Conservation (phyloP, 2,113 vertebrate genomes). For the Addax nasomaculatus region DNA sequence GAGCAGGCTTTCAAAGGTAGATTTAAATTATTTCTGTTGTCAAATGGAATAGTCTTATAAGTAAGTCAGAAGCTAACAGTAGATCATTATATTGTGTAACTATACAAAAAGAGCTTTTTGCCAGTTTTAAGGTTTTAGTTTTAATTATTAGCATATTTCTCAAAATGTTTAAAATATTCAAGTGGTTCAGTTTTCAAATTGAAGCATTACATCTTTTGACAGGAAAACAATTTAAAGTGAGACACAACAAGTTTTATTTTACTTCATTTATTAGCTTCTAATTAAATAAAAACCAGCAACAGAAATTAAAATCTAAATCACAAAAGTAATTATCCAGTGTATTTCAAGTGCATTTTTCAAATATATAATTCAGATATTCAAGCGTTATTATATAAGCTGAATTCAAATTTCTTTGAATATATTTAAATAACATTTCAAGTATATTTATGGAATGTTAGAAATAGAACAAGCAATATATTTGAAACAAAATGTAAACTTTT, state of each 20-base stretch:
- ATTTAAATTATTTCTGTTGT: constrained; percentile 48
- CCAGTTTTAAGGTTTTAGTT: neutral
- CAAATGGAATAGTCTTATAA: constrained; percentile 50
- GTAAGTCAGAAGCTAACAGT: constrained; percentile 39
- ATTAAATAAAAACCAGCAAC: constrained; percentile 99
- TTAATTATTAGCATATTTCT: constrained; percentile 38
- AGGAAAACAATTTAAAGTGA: constrained; percentile 75
- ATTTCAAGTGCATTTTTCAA: constrained; percentile 99
- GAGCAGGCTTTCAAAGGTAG: constrained; percentile 33
- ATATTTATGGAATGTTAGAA: constrained; percentile 98
- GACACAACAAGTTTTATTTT: constrained; percentile 88
- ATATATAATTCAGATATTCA: constrained; percentile 96
- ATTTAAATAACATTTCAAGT: constrained; percentile 99
- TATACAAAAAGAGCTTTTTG: constrained; percentile 8
- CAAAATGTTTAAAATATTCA: constrained; percentile 47
- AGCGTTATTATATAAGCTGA: constrained; percentile 93
- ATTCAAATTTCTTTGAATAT: constrained; percentile 91
- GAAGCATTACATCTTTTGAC: constrained; percentile 48
- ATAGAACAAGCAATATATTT: constrained; percentile 93
- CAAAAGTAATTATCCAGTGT: constrained; percentile 99
- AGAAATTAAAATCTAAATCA: constrained; percentile 96
- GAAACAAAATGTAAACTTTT: constrained; percentile 97
- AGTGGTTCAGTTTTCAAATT: constrained; percentile 24
- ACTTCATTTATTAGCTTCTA: constrained; percentile 96
- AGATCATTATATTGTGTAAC: constrained; percentile 33